Evolutionary conservation across 2,888 invertebrate species (phyloP).

Genomic region (Scaptomyza parva): DNA sequence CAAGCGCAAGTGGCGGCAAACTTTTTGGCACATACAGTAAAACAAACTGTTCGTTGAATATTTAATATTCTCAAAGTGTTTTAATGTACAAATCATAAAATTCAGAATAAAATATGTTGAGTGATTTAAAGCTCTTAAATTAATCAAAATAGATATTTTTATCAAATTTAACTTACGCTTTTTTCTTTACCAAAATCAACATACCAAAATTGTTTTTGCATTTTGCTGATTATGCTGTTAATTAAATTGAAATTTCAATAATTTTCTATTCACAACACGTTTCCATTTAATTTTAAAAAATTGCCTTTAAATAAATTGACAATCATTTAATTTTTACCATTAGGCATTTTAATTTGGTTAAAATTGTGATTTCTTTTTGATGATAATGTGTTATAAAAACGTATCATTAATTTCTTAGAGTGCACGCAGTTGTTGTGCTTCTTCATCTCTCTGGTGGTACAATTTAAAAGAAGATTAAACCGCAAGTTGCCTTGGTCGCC

Average conservation of each 20-base stretch:
- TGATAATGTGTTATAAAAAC: not conserved
- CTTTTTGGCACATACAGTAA: constrained; percentile 48
- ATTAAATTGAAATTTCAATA: too few relatives aligned
- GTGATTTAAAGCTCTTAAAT: not conserved
- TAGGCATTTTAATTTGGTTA: not conserved
- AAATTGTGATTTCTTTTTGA: not conserved
- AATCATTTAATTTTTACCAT: not conserved
- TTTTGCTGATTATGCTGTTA: too few relatives aligned
- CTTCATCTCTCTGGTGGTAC: constrained; percentile 8
- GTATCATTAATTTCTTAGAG: not conserved
- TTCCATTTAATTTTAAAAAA: not conserved
- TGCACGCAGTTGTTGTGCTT: constrained; percentile 50
- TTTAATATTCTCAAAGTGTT: not conserved
- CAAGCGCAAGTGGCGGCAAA: constrained; percentile 77
- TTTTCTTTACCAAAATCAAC: too few relatives aligned
- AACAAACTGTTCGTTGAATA: not conserved
- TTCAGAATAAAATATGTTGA: not conserved
- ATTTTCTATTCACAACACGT: too few relatives aligned
- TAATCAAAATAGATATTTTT: too few relatives aligned
- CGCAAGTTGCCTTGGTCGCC: constrained; percentile 63
- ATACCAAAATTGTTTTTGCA: too few relatives aligned
- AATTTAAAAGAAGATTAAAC: constrained; percentile 81
- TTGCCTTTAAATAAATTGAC: not conserved
- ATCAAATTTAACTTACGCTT: too few relatives aligned
- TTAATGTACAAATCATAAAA: not conserved